These are phyloP conservation scores for Micromussa lordhowensis DNA, from an alignment of 92 coral and sea anemone species.

Conservation along the genomic window DNA sequence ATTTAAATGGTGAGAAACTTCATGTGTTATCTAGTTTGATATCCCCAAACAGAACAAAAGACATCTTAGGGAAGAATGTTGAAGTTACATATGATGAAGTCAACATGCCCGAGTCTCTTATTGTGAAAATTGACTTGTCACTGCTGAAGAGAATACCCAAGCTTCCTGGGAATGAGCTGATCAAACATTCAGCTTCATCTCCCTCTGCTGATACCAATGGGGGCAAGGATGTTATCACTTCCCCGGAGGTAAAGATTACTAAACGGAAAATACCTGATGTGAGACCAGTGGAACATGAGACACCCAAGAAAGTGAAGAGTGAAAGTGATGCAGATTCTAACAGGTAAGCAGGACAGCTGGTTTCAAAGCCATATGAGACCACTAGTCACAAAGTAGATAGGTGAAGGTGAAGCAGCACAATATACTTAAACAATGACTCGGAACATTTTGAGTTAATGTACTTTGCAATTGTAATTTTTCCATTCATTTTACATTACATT, in stretches of 20 bases:
- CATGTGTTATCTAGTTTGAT: conserved; percentile 38
- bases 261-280: conserved; percentile 76
- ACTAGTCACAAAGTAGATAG: too few species aligned
- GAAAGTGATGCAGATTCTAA: conserved; percentile 60
- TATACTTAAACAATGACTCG: too few species aligned
- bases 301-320: conserved; percentile 64
- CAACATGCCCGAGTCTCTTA: conserved; percentile 83
- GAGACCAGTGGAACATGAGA: conserved; percentile 47
- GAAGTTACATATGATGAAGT: conserved; percentile 75
- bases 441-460: too few species aligned
- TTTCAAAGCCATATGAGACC: too few species aligned
- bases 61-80: conserved; percentile 65
- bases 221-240: conserved; percentile 42
- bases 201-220: conserved; percentile 50
- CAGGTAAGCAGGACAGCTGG: conserved; percentile 50
- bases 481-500: too few species aligned
- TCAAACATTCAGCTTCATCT: conserved; percentile 37
- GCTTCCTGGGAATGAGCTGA: conserved; percentile 47
- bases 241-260: conserved; percentile 58
- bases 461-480: too few species aligned
- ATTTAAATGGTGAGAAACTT: conserved; percentile 57
- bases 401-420: too few species aligned
- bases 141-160: conserved; percentile 88
- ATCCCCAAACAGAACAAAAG: conserved; percentile 58
- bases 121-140: conserved; percentile 93